Percentiles rank a stretch among this genome's conserved stretches.
Evolutionary conservation across 2,113 vertebrate genomes (phyloP).

Genomic region (Carassius auratus): DNA sequence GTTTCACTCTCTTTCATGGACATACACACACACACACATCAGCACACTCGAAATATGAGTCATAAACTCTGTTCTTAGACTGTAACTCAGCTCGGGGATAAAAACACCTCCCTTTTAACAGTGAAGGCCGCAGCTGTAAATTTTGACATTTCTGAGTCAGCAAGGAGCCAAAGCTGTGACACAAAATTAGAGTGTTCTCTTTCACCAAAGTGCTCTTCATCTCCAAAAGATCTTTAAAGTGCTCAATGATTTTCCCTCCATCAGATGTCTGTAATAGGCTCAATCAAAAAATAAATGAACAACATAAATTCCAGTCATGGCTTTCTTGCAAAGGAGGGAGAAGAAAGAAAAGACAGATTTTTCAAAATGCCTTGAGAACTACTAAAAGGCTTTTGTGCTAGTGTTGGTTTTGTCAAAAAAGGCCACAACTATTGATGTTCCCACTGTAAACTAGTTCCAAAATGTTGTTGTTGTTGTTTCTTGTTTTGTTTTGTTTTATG

Average conservation of each 20-base stretch:
- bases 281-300: constrained; percentile 61
- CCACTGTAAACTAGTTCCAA: background rate
- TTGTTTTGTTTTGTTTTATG: background rate
- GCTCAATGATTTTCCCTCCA: constrained; percentile 61
- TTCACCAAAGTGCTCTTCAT: constrained; percentile 53
- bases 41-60: constrained; percentile 48
- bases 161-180: constrained; percentile 65
- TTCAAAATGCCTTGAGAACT: background rate
- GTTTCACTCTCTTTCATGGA: background rate
- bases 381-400: background rate
- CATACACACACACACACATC: background rate
- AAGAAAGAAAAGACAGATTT: background rate
- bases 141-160: constrained; percentile 69
- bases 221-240: constrained; percentile 53
- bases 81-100: constrained; percentile 52
- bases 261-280: constrained; percentile 63
- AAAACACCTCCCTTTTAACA: constrained; percentile 24
- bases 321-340: constrained; percentile 23
- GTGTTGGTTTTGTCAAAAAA: background rate
- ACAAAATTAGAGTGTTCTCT: constrained; percentile 63
- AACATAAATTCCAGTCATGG: constrained; percentile 62
- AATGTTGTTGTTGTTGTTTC: background rate
- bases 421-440: background rate
- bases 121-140: constrained; percentile 65
- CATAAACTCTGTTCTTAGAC: constrained; percentile 55